A percentile compares a stretch with the other conserved stretches of the same genome.
Conservation (phyloP, 2,888 invertebrate genomes). For the Leptura quadrifasciata region DNA sequence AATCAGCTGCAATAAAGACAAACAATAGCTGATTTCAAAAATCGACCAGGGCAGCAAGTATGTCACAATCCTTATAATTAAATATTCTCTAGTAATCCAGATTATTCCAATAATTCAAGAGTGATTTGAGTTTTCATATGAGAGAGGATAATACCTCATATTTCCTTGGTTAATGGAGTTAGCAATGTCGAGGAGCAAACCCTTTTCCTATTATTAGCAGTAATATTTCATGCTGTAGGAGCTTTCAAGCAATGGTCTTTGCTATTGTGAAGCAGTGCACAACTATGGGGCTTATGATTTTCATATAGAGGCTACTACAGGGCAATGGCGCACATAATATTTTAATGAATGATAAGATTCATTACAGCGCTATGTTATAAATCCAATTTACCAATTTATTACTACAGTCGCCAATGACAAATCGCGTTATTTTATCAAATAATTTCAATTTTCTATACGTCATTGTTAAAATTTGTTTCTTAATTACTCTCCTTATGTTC, state of each 20-base stretch:
- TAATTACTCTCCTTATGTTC: too few species aligned
- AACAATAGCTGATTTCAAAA: too few species aligned
- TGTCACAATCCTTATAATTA: not conserved
- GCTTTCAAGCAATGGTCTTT: conserved; percentile 12
- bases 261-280: not conserved
- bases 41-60: too few species aligned
- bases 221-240: conserved; percentile 24
- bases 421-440: too few species aligned
- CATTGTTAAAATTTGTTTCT: too few species aligned
- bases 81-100: not conserved
- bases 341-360: not conserved
- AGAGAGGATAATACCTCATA: conserved; percentile 22
- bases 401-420: too few species aligned
- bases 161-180: conserved; percentile 25
- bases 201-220: conserved; percentile 30
- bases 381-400: too few species aligned
- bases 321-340: not conserved
- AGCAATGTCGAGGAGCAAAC: conserved; percentile 22
- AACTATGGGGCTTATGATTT: conserved; percentile 14
- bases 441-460: too few species aligned
- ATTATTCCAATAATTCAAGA: conserved; percentile 17
- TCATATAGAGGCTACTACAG: not conserved
- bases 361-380: too few species aligned
- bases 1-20: too few species aligned
- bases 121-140: conserved; percentile 14